Evolutionary conservation across 1,140 invertebrate species (phyloP).

Genomic region (Aphelenchoides besseyi): DNA sequence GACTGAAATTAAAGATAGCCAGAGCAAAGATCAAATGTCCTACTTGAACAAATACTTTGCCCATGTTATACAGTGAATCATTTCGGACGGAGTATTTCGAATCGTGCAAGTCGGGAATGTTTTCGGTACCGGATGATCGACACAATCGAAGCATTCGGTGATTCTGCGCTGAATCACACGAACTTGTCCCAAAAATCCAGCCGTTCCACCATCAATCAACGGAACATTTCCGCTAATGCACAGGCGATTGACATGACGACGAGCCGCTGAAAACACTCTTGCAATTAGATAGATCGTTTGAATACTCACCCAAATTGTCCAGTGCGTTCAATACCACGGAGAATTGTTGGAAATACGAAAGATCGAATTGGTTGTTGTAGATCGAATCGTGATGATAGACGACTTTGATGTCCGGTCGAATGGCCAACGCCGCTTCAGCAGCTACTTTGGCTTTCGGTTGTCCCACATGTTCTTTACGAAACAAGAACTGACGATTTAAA

Average conservation of each 20-base stretch:
- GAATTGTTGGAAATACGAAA: slow-evolving; percentile 87
- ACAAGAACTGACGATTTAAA: slow-evolving; percentile 94
- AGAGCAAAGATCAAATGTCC: slow-evolving; percentile 60
- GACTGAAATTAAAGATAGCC: slow-evolving; percentile 68
- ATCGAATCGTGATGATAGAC: slow-evolving; percentile 87
- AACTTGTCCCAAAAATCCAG: slow-evolving; percentile 89
- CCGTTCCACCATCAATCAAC: slow-evolving; percentile 90
- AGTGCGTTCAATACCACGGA: slow-evolving; percentile 90
- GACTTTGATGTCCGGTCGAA: slow-evolving; percentile 79
- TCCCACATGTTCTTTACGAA: slow-evolving; percentile 93
- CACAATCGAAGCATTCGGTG: slow-evolving; percentile 96
- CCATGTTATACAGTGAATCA: slow-evolving; percentile 99
- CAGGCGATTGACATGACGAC: slow-evolving; percentile 98
- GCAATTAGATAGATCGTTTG: slow-evolving; percentile 14
- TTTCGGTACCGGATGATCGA: slow-evolving; percentile 72
- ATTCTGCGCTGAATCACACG: slow-evolving; percentile 64
- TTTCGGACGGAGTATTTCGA: slow-evolving; percentile 96
- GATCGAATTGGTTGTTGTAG: slow-evolving; percentile 79
- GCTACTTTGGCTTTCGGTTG: slow-evolving; percentile 84
- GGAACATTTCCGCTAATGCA: slow-evolving; percentile 89
- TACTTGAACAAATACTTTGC: slow-evolving; percentile 97
- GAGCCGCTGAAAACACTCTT: slow-evolving; percentile 69
- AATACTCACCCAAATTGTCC: slow-evolving; percentile 75
- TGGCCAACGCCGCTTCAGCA: slow-evolving; percentile 78
- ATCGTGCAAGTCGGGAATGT: slow-evolving; percentile 97